phyloP scores from a whole-genome alignment of 2,888 invertebrate species.

The Muscina levida region DNA sequence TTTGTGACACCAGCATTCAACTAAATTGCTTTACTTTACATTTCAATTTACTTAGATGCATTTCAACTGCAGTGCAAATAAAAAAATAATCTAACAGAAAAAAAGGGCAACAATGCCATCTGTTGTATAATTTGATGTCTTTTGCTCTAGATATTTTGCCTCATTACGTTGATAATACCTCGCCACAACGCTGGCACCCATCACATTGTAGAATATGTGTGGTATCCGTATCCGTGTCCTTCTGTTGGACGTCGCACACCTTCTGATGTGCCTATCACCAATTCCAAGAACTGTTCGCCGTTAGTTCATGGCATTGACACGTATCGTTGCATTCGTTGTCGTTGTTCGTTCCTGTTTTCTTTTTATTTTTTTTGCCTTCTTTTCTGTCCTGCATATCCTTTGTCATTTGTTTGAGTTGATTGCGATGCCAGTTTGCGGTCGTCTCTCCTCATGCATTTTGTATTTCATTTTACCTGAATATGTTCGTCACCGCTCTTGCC shows the following conservation, averaged over 20 bases:
- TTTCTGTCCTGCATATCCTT: background rate
- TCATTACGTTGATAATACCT: background rate
- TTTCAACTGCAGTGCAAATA: background rate
- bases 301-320: slow-evolving; percentile 5
- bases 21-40: background rate
- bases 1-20: background rate
- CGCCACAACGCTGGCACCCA: background rate
- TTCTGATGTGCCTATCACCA: too few relatives aligned
- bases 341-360: slow-evolving; percentile 1
- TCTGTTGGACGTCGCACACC: too few relatives aligned
- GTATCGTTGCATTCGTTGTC: too few relatives aligned
- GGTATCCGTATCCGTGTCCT: too few relatives aligned
- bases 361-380: too few relatives aligned
- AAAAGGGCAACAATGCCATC: background rate
- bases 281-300: too few relatives aligned
- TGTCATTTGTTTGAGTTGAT: background rate
- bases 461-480: slow-evolving; percentile 2
- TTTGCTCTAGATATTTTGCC: background rate
- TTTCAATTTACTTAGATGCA: background rate
- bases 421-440: background rate
- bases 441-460: background rate
- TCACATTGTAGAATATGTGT: too few relatives aligned
- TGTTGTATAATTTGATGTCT: background rate
- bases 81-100: background rate
- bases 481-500: background rate